Conservation (phyloP, 2,888 invertebrate species). For the Nebria salina region DNA sequence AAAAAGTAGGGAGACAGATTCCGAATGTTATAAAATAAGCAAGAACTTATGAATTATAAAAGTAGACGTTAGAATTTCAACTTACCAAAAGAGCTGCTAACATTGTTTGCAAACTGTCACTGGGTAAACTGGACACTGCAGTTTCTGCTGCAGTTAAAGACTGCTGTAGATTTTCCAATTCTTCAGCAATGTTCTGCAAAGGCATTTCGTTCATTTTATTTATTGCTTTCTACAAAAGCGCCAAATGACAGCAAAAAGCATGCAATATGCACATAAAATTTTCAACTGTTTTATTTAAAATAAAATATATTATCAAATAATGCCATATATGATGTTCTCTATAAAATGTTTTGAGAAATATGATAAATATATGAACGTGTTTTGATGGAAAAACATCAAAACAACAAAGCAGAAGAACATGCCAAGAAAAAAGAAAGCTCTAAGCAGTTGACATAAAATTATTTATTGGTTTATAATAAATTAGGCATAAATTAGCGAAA, state of each 20-base stretch:
- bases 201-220: constrained; percentile 22
- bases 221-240: constrained; percentile 25
- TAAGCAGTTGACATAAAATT: constrained; percentile 18
- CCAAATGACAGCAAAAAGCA: constrained; percentile 35
- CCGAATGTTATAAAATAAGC: constrained; percentile 2
- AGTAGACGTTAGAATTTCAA: constrained; percentile 48
- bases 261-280: constrained; percentile 25
- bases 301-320: constrained; percentile 29
- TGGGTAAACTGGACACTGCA: constrained; percentile 74
- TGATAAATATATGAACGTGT: neutral
- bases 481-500: constrained; percentile 10
- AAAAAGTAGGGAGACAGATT: neutral
- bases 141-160: constrained; percentile 75
- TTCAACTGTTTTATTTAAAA: constrained; percentile 26
- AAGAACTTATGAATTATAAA: neutral
- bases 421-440: constrained; percentile 34
- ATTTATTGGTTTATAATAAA: constrained; percentile 11
- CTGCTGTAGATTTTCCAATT: constrained; percentile 75
- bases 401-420: constrained; percentile 33
- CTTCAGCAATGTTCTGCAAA: constrained; percentile 62
- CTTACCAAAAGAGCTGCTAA: constrained; percentile 77
- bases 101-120: constrained; percentile 77
- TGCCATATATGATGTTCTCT: constrained; percentile 13
- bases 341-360: constrained; percentile 3
- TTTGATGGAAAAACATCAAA: neutral